These are phyloP conservation scores for Chiloscyllium punctatum DNA, from an alignment of 2,797 vertebrate species.

Conservation along the genomic window DNA sequence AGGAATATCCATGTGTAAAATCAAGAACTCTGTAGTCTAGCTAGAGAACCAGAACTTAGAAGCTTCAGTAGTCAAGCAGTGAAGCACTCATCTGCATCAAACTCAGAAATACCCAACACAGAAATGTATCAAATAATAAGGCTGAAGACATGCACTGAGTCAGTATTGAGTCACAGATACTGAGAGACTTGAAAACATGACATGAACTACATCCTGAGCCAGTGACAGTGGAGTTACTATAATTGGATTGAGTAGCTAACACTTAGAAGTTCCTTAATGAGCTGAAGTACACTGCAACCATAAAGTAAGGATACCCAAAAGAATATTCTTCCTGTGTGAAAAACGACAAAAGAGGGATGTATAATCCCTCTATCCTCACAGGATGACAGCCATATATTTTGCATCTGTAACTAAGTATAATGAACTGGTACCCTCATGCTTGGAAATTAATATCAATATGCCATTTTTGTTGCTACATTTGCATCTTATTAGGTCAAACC, in stretches of 20 bases:
- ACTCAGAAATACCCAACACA: background rate
- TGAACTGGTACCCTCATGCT: background rate
- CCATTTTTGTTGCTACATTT: background rate
- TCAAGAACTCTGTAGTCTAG: background rate
- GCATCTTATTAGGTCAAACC: background rate
- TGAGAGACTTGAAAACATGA: background rate
- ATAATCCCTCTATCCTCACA: background rate
- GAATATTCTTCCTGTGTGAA: background rate
- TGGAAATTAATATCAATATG: background rate
- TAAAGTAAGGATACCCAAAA: background rate
- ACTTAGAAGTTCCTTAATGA: background rate
- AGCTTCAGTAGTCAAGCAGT: background rate
- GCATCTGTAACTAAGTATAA: background rate
- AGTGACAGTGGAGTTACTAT: background rate
- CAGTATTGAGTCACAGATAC: background rate
- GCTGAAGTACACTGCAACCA: background rate
- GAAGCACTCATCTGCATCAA: background rate
- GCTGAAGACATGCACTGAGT: background rate
- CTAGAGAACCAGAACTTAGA: background rate
- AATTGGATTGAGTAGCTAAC: background rate
- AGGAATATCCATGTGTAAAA: background rate
- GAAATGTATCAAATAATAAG: background rate
- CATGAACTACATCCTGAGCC: background rate
- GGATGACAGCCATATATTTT: background rate
- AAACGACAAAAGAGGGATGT: background rate